Evolutionary conservation across 2,113 vertebrate genomes (phyloP), one percentile per base, ranked within the genome.

Genomic region (Osmerus eperlanus): DNA sequence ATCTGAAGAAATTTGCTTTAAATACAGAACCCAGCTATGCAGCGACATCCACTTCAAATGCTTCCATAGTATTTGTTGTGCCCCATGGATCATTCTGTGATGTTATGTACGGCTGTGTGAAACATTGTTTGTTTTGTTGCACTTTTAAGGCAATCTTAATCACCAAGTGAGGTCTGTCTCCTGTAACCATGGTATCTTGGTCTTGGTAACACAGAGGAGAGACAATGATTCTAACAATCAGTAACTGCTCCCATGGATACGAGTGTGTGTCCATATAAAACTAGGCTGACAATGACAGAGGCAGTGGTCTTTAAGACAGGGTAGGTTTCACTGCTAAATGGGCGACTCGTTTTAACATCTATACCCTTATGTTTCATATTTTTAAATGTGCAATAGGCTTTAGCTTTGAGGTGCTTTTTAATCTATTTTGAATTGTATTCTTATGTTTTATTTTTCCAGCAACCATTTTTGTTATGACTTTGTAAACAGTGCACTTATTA

Each of bases 21-120:
- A 92, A 92, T 92, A 18, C 64, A 92, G 92, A 93, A 90, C 92
- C 92, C 89, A 93, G 93, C 94, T 95, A 94, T 94, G 93, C 93
- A 94, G 93, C 92, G 90, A 89, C 91, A 89, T 92, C n/a, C 90
- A 89, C 90, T 92, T 93, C 14, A 41, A 29, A 94, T 91, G 92
- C 93, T 93, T 94, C 92, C 91, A 87, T 92, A 87, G 89, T 91
- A 86, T 78, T 86, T 91, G 90, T 87, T 85, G 86, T 52, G 15
- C n/a, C 89, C 74, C 52, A 79, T 85, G 89, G 58, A 69, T 53
- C 19, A 18, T 61, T 28, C 61, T 25, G 54, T 51, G 55, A 12
- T 61, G 74, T 14, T 60, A 11, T 36, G 55, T 41, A 21, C 6
- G 65, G 41, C 65, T 67, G 23, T 67, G 89, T 91, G 90, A 18